phyloP scores from a whole-genome alignment of 1,140 invertebrate genomes.

The Drosophila mauritiana region DNA sequence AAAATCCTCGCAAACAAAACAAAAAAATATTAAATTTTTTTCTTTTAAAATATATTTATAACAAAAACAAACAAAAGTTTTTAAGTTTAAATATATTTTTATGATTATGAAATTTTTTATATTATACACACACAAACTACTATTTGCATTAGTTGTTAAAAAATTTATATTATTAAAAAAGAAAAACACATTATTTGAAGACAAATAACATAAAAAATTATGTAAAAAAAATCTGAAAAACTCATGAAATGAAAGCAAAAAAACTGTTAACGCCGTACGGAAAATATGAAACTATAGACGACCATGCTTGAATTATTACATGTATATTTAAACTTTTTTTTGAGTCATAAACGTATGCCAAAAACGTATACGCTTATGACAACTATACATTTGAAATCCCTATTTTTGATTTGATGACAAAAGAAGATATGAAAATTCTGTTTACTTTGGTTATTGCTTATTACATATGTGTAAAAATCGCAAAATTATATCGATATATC shows the following conservation, averaged over 20 bases:
- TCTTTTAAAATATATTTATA: slow-evolving; percentile 44
- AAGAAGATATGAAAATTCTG: slow-evolving; percentile 13
- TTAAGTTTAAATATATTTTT: slow-evolving; percentile 49
- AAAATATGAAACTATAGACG: slow-evolving; percentile 33
- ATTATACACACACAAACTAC: slow-evolving; percentile 44
- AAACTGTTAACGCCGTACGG: slow-evolving; percentile 33
- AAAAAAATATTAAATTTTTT: slow-evolving; percentile 42
- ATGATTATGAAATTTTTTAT: slow-evolving; percentile 51
- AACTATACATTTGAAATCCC: slow-evolving; percentile 26
- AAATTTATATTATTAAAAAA: slow-evolving; percentile 38
- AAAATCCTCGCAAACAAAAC: slow-evolving; percentile 72
- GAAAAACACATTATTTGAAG: slow-evolving; percentile 30
- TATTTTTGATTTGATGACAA: slow-evolving; percentile 26
- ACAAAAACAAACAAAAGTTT: slow-evolving; percentile 40
- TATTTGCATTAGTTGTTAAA: slow-evolving; percentile 52
- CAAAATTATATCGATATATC: slow-evolving; percentile 26
- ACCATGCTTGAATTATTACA: slow-evolving; percentile 36
- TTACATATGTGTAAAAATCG: slow-evolving; percentile 31
- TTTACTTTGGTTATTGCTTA: slow-evolving; percentile 46
- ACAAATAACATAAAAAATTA: slow-evolving; percentile 20
- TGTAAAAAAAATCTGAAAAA: slow-evolving; percentile 39
- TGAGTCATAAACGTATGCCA: too few species aligned
- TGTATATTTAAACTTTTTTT: slow-evolving; percentile 30
- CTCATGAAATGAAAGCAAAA: slow-evolving; percentile 13
- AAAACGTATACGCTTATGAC: slow-evolving; percentile 2